These are phyloP conservation scores for Athene cunicularia DNA, from an alignment of 2,113 vertebrate genomes.

Conservation along the genomic window DNA sequence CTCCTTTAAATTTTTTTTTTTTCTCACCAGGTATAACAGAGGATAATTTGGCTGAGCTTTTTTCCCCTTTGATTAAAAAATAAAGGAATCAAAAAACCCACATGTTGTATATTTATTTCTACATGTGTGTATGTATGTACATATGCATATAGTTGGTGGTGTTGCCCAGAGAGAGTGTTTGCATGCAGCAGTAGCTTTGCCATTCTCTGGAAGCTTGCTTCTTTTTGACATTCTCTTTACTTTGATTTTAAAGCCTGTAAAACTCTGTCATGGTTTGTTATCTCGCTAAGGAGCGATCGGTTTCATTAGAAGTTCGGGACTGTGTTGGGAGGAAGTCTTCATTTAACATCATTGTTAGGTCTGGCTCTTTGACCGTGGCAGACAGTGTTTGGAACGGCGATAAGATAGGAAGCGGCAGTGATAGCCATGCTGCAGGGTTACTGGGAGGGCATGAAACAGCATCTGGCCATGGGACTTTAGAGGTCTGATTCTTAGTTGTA, in stretches of 20 bases:
- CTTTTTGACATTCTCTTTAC: neutral
- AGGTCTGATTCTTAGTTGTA: neutral
- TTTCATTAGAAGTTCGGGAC: conserved; percentile 45
- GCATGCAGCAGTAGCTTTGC: neutral
- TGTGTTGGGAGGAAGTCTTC: conserved; percentile 1
- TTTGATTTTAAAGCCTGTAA: neutral
- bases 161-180: neutral
- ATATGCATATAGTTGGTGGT: neutral
- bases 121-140: fast-evolving
- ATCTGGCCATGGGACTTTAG: neutral
- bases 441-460: conserved; percentile 47
- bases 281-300: neutral
- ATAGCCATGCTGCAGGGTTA: conserved; percentile 57
- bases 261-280: neutral
- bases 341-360: conserved; percentile 43
- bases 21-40: neutral
- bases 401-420: conserved; percentile 62
- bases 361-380: neutral
- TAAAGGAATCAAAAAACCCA: neutral
- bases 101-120: neutral
- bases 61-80: neutral
- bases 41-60: neutral
- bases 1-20: neutral
- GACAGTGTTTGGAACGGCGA: neutral
- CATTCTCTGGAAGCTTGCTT: neutral